Conservation (phyloP, 2,888 invertebrate genomes). For the Campoplex capitator region DNA sequence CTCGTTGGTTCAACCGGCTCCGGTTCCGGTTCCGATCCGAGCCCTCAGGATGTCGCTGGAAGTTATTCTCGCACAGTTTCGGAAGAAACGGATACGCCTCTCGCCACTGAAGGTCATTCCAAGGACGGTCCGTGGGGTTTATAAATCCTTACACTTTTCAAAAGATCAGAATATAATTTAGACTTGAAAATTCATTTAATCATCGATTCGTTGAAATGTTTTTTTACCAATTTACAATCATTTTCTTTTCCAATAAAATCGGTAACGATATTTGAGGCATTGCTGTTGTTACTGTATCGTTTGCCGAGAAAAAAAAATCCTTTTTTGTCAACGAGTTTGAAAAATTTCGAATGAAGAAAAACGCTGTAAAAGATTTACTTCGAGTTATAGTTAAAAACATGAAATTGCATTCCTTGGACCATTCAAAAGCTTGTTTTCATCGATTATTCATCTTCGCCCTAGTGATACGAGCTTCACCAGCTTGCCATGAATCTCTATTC, state of each 20-base stretch:
- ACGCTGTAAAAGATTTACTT: neutral
- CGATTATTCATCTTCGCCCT: too few relatives aligned
- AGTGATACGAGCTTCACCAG: neutral
- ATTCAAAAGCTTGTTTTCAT: neutral
- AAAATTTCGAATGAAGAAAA: neutral
- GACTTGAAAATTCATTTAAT: too few relatives aligned
- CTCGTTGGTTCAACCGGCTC: constrained; percentile 87
- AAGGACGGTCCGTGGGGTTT: constrained; percentile 73
- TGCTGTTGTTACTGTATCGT: too few relatives aligned
- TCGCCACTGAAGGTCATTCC: constrained; percentile 70
- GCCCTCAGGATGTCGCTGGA: constrained; percentile 77
- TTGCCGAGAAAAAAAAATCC: too few relatives aligned
- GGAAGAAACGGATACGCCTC: constrained; percentile 77
- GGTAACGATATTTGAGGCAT: too few relatives aligned
- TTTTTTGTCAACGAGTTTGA: neutral
- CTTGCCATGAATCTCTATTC: too few relatives aligned
- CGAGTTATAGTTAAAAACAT: neutral
- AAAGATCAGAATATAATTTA: too few relatives aligned
- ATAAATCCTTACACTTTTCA: neutral
- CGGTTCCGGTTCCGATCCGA: constrained; percentile 84
- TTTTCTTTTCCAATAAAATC: too few relatives aligned
- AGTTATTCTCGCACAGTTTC: constrained; percentile 75
- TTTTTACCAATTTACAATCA: too few relatives aligned
- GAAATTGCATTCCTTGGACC: neutral
- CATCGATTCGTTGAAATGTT: too few relatives aligned